Base-by-base conservation (phyloP, 2,888 invertebrate species). In the Villa cingulata region DNA sequence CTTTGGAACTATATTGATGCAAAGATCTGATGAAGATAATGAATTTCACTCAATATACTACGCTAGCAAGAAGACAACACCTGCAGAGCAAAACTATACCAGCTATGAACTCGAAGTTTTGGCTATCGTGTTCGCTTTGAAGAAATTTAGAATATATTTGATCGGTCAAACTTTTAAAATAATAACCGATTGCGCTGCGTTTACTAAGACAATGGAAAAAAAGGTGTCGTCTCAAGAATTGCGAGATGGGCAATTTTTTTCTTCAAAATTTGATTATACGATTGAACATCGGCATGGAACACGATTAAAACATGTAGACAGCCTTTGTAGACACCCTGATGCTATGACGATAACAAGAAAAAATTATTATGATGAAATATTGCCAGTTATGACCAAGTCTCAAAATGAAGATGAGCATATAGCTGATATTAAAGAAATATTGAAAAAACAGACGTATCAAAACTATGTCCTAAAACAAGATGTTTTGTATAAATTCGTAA, bases 91-190 rank as follows among this genome's bases (percentile, higher is more conserved):
- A 19, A 23, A 19, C 4, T 45, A 38, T 15, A 29, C 16, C 9
- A 57, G 56, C 37, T 62, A 62, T 45, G 60, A 63, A 37, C 51
- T 63, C 0, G 54, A 63, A 43, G 59, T 60, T 0, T 43, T 63
- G 0, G 60, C 60, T 0, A 58, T 61, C 0, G 53, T 17, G 3
- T 56, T 58, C 51, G 56, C 58, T 0, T 45, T 61, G 4, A 53
- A 55, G 27, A 54, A 55, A 39, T 58, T 60, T 37, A 48, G 58
- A 16, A 48, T 54, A 4, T 62, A 59, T 48, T 41, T 60, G 9
- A 19, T 58, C 14, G 58, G 59, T 1, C 37, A 53, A 3, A 45
- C 34, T 41, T 55, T 55, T 43, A 56, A 52, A 40, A 52, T 56
- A 38, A 48, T 54, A 15, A 56, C 36, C 14, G 63, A 62, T 45